These are phyloP conservation scores for Acheta domesticus DNA, from an alignment of 2,888 invertebrate genomes.

Conservation along the genomic window DNA sequence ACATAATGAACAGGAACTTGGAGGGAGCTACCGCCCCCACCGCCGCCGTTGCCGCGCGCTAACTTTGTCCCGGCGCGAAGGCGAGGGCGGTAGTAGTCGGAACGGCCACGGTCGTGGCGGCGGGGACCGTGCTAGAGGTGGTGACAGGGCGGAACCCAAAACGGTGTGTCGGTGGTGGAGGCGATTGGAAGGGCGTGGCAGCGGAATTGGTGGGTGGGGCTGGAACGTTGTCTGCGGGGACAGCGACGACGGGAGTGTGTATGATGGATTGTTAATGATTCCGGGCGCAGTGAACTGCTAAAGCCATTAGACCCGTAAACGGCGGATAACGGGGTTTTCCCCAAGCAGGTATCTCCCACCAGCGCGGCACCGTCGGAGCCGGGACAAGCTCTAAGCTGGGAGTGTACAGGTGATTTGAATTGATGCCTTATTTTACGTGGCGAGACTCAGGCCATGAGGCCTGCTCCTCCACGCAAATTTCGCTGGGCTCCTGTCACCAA, in stretches of 20 bases:
- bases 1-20: slow-evolving; percentile 1
- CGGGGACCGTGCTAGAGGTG: neutral
- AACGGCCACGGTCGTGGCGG: neutral
- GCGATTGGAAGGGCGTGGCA: neutral
- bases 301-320: too few species aligned
- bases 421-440: too few species aligned
- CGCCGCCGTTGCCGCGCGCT: neutral
- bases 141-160: neutral
- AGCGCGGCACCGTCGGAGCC: too few species aligned
- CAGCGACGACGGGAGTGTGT: neutral
- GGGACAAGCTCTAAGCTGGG: too few species aligned
- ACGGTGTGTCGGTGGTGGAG: neutral
- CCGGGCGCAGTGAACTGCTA: too few species aligned
- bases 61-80: neutral
- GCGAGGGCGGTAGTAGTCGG: neutral
- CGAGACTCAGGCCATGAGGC: too few species aligned
- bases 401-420: too few species aligned
- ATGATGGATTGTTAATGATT: too few species aligned
- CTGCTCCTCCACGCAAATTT: too few species aligned
- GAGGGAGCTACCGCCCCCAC: neutral
- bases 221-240: neutral
- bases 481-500: too few species aligned
- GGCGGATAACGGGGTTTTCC: too few species aligned
- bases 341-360: too few species aligned
- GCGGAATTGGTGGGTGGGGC: neutral